Conservation (phyloP, 2,113 vertebrate species). For the Corythornis madagascariensis region DNA sequence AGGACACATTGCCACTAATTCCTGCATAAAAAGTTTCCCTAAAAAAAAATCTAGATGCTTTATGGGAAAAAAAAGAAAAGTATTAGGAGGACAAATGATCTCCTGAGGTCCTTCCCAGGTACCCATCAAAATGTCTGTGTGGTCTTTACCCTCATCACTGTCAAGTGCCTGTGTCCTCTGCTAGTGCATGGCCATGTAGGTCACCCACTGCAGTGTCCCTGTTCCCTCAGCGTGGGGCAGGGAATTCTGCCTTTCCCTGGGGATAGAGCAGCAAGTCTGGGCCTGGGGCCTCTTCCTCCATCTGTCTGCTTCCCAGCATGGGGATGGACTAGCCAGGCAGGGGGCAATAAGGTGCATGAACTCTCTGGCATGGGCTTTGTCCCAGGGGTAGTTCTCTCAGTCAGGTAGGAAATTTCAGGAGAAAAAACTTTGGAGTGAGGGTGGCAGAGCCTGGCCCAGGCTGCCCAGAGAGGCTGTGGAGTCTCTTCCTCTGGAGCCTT, state of each 20-base stretch:
- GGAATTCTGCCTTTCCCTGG: not conserved
- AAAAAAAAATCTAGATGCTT: not conserved
- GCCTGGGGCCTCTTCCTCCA: not conserved
- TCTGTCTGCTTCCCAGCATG: accelerated
- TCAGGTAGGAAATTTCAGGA: no score
- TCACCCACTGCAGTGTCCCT: not conserved
- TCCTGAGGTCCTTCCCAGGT: not conserved
- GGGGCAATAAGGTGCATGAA: not conserved
- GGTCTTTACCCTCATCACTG: no score
- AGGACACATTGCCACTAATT: not conserved
- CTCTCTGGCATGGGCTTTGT: not conserved
- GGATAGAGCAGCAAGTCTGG: not conserved
- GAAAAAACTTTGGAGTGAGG: no score
- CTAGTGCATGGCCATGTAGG: not conserved
- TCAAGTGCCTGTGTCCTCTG: not conserved
- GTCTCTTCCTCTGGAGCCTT: no score
- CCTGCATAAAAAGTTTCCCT: not conserved
- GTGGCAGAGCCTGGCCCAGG: no score
- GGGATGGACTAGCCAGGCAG: not conserved
- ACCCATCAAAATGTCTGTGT: not conserved
- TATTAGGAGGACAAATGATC: not conserved
- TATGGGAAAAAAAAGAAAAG: not conserved
- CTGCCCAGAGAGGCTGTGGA: no score
- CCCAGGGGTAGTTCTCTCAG: not conserved
- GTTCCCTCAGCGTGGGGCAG: not conserved